A percentile compares a stretch with the other conserved stretches of the same genome.
Conservation (phyloP, 1,140 invertebrate species). For the Rhizoglyphus robini region DNA sequence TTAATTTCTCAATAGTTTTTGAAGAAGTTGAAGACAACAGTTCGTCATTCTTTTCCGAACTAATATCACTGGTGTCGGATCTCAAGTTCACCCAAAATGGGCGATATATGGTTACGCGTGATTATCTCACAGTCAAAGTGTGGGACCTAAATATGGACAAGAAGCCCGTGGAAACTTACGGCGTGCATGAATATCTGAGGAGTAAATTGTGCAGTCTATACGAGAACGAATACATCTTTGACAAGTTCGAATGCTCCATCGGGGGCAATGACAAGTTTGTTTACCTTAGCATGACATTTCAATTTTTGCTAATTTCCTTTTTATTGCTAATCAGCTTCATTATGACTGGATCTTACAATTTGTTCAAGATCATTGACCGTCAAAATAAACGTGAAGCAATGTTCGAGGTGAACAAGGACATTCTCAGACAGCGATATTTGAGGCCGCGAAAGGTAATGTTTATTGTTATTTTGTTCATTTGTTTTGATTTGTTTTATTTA, state of each 20-base stretch:
- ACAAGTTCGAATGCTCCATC: constrained; percentile 99
- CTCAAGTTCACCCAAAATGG: constrained; percentile 98
- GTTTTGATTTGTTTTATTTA: constrained; percentile 1
- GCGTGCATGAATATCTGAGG: constrained; percentile 48
- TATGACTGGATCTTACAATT: constrained; percentile 99
- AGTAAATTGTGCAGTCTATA: constrained; percentile 96
- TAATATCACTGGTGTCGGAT: constrained; percentile 98
- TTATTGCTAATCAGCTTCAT: constrained; percentile 49
- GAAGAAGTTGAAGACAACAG: constrained; percentile 93
- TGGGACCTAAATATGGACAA: constrained; percentile 18
- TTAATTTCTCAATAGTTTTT: constrained; percentile 52
- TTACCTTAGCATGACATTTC: neutral
- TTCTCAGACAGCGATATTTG: constrained; percentile 78
- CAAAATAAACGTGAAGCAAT: constrained; percentile 70
- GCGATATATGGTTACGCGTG: constrained; percentile 57
- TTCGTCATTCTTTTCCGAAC: constrained; percentile 91
- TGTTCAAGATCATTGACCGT: constrained; percentile 94
- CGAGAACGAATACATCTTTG: constrained; percentile 99
- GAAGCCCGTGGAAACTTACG: neutral
- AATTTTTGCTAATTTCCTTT: neutral
- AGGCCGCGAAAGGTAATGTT: constrained; percentile 64
- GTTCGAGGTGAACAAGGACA: constrained; percentile 53
- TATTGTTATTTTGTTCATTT: neutral
- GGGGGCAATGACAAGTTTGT: constrained; percentile 82
- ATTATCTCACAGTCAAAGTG: constrained; percentile 1